Evolutionary conservation across 1,140 invertebrate species (phyloP), one percentile per base, ranked within the genome.

Genomic region (Drosophila ambigua): DNA sequence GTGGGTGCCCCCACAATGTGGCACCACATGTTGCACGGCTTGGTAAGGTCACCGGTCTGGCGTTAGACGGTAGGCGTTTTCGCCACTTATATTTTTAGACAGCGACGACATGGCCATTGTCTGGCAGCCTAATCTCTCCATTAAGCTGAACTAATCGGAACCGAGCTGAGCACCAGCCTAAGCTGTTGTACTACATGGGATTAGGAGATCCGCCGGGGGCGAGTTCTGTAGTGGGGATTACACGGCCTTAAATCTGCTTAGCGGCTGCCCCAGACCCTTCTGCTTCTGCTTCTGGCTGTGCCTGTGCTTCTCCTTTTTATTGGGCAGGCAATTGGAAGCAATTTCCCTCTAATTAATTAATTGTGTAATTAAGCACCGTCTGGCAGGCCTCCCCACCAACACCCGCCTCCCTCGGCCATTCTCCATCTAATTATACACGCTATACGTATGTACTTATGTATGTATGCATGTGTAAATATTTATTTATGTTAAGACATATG

Each of bases 281-380:
- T 31, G 1, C n/a, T 2, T 1, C 2, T 15, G 15, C 16, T 15
- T 20, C 16, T n/a, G n/a, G n/a, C n/a, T n/a, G 5, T 28, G 5
- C 16, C 1, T 16, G 16, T 16, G 16, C 16, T 13, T 59, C 26
- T n/a, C 11, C 13, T 35, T 3, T 4, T 39, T 4, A 11, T 13
- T 39, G 8, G 16, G 41, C 45, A 50, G 39, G 41, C 43, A 65
- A 44, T 65, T 65, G 61, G 16, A 35, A 48, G 13, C 64, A 69
- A 69, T 69, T 69, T 43, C 16, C 35, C 9, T 39, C 71, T 72
- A 67, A 72, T 74, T 52, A 58, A 65, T 53, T 74, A 74, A 74
- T 74, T 74, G 65, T 53, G 72, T 45, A 65, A 65, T 65, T 74
- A 65, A 31, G 61, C 60, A 24, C 41, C 54, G 35, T 39, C 31